Evolutionary conservation across 2,888 invertebrate genomes (phyloP).

Genomic region (Bombylius discolor): DNA sequence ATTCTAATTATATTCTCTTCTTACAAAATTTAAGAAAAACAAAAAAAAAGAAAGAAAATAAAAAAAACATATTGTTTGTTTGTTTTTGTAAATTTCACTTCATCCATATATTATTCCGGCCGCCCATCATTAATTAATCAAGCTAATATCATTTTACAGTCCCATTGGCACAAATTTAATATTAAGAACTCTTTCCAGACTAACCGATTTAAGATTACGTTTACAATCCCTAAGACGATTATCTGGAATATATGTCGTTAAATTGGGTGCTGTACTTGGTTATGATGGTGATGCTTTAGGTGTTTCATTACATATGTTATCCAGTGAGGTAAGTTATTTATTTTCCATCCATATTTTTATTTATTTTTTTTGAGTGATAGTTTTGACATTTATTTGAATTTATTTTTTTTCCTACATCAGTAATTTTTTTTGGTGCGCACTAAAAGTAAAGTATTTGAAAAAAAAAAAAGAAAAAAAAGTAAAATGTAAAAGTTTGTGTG

Average conservation of each 20-base stretch:
- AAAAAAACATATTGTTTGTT: too few relatives aligned
- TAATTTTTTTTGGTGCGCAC: too few relatives aligned
- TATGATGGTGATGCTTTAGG: conserved; percentile 49
- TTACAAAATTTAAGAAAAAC: too few relatives aligned
- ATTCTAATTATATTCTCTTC: too few relatives aligned
- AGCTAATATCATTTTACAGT: not conserved
- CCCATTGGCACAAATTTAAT: conserved; percentile 16
- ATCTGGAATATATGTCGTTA: conserved; percentile 69
- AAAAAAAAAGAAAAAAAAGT: too few relatives aligned
- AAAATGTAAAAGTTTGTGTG: not conserved
- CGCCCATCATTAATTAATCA: conserved; percentile 29
- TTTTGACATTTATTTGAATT: too few relatives aligned
- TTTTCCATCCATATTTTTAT: not conserved
- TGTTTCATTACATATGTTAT: conserved; percentile 40
- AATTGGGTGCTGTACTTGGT: conserved; percentile 65
- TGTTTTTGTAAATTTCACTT: too few relatives aligned
- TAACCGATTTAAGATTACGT: conserved; percentile 25
- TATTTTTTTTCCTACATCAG: too few relatives aligned
- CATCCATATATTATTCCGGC: conserved; percentile 19
- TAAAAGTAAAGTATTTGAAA: too few relatives aligned
- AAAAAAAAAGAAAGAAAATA: not conserved
- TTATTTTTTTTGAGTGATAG: too few relatives aligned
- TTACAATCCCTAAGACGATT: conserved; percentile 64
- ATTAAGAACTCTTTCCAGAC: conserved; percentile 40
- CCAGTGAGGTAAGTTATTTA: conserved; percentile 43